Conservation (phyloP, 2,113 vertebrate species). For the Ceuthmochares aereus region DNA sequence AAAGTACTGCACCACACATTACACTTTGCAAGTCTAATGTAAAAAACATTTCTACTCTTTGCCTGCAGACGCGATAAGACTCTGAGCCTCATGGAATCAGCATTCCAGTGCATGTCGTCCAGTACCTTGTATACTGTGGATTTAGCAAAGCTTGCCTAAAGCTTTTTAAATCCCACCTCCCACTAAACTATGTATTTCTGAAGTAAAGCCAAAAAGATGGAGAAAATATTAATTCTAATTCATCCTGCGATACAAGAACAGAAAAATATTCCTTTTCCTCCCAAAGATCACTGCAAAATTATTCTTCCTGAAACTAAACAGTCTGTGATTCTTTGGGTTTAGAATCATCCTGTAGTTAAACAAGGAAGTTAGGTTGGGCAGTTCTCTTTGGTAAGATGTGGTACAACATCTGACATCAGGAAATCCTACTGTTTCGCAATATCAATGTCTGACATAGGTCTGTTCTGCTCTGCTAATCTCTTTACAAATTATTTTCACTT, state of each 20-base stretch:
- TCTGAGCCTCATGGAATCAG: background rate
- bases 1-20: background rate
- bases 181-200: slow-evolving; percentile 35
- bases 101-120: slow-evolving; percentile 35
- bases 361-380: background rate
- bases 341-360: background rate
- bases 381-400: background rate
- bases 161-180: slow-evolving; percentile 19
- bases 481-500: slow-evolving; percentile 19
- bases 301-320: background rate
- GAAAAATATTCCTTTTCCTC: background rate
- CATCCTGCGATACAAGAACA: background rate
- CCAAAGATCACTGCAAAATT: background rate
- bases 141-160: slow-evolving; percentile 61
- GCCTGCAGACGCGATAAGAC: slow-evolving; percentile 44
- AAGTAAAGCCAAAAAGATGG: slow-evolving; percentile 35
- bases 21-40: slow-evolving; percentile 63
- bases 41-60: slow-evolving; percentile 23
- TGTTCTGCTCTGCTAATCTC: background rate
- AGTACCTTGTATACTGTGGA: background rate
- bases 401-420: background rate
- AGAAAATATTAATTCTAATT: slow-evolving; percentile 31
- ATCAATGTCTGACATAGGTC: background rate
- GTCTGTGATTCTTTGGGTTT: background rate
- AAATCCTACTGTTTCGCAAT: slow-evolving; percentile 15